Conservation (phyloP, 2,113 vertebrate genomes). For the Pelodiscus sinensis region DNA sequence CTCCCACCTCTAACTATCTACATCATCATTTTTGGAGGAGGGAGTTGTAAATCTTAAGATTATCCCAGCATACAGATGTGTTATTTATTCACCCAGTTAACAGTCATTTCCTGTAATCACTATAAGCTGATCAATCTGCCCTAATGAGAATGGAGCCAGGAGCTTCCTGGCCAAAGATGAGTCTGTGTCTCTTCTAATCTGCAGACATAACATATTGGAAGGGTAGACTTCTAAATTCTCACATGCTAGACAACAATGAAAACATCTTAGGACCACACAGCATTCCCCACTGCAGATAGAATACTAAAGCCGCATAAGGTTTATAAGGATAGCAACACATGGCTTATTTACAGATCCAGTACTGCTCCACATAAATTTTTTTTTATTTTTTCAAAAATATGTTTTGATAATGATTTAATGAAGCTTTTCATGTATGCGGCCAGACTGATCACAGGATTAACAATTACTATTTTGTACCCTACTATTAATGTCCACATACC, state of each 20-base stretch:
- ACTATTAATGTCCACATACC: conserved; percentile 43
- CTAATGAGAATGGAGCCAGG: conserved; percentile 75
- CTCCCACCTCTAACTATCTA: conserved; percentile 24
- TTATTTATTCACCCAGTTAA: conserved; percentile 75
- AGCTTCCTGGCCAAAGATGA: conserved; percentile 70
- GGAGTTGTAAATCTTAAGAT: conserved; percentile 49
- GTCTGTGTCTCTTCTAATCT: conserved; percentile 66
- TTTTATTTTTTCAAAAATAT: background rate
- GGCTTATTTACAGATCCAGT: conserved; percentile 9
- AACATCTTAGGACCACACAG: background rate
- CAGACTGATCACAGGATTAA: conserved; percentile 18
- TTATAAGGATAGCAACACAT: background rate
- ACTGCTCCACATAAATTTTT: background rate
- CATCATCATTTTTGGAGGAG: conserved; percentile 1
- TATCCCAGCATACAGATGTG: conserved; percentile 62
- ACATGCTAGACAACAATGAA: background rate
- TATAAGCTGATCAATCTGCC: conserved; percentile 76
- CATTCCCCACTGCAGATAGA: conserved; percentile 1
- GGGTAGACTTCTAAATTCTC: conserved; percentile 35
- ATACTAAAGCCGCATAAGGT: background rate
- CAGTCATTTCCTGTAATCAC: conserved; percentile 79
- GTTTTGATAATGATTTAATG: conserved; percentile 23
- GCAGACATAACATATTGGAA: conserved; percentile 56
- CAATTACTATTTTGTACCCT: conserved; percentile 42
- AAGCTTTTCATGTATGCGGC: conserved; percentile 9